Percentiles rank a stretch among this genome's conserved stretches.
Conservation (phyloP, 2,888 invertebrate species). For the Xylota sylvarum region DNA sequence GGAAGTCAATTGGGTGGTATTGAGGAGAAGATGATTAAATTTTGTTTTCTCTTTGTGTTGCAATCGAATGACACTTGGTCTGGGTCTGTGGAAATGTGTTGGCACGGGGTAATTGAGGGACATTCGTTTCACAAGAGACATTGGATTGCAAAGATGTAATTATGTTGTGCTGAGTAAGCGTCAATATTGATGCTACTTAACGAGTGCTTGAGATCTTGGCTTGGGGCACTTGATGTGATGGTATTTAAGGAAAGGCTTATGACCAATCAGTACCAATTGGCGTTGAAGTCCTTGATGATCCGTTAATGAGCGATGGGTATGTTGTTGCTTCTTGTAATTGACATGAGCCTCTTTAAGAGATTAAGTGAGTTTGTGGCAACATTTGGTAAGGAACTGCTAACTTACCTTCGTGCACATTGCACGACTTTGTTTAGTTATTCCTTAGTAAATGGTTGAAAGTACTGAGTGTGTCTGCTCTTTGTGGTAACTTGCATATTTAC, state of each 20-base stretch:
- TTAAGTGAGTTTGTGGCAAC: background rate
- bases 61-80: slow-evolving; percentile 58
- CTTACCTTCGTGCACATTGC: no score
- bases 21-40: slow-evolving; percentile 58
- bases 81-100: slow-evolving; percentile 13
- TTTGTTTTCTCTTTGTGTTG: slow-evolving; percentile 41
- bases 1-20: slow-evolving; percentile 68
- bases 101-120: slow-evolving; percentile 19
- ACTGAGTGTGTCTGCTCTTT: no score
- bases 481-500: no score
- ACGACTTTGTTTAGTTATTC: no score
- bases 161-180: slow-evolving; percentile 71
- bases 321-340: background rate
- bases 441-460: no score
- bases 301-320: background rate
- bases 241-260: slow-evolving; percentile 23
- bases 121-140: slow-evolving; percentile 40
- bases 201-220: slow-evolving; percentile 28
- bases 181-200: slow-evolving; percentile 72
- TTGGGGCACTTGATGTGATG: slow-evolving; percentile 9
- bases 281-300: background rate
- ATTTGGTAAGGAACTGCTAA: no score
- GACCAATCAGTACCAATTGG: slow-evolving; percentile 35
- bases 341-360: background rate
- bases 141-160: slow-evolving; percentile 65